Percentiles rank a stretch among this genome's conserved stretches.
Evolutionary conservation across 2,888 invertebrate genomes (phyloP).

Genomic region (Xanthia togata): DNA sequence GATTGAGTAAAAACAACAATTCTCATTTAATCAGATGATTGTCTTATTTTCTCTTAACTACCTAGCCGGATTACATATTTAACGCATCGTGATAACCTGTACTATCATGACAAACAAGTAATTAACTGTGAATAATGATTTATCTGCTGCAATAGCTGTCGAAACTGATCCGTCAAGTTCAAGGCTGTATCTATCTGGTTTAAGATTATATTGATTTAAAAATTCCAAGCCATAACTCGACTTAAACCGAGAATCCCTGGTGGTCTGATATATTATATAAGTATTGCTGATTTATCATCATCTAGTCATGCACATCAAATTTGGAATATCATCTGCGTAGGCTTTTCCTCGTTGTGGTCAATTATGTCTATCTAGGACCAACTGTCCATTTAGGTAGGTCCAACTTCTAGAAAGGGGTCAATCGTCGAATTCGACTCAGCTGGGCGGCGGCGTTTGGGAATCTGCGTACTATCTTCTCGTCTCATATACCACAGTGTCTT

Average conservation of each 20-base stretch:
- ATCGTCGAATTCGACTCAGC: no score
- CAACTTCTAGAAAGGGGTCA: no score
- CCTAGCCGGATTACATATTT: slow-evolving; percentile 33
- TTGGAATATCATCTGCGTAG: background rate
- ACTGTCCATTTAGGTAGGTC: no score
- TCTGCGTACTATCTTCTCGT: no score
- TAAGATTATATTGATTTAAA: slow-evolving; percentile 25
- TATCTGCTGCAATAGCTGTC: slow-evolving; percentile 32
- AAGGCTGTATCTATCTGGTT: slow-evolving; percentile 36
- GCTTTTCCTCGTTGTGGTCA: background rate
- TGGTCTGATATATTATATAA: background rate
- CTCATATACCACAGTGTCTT: no score
- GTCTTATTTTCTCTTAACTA: slow-evolving; percentile 34
- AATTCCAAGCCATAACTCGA: slow-evolving; percentile 27
- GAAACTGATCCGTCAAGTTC: slow-evolving; percentile 35
- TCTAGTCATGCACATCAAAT: background rate
- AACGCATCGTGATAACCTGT: slow-evolving; percentile 40
- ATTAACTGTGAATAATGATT: slow-evolving; percentile 34
- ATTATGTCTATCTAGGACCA: no score
- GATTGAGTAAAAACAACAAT: background rate
- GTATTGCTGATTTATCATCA: background rate
- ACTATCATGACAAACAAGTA: slow-evolving; percentile 33
- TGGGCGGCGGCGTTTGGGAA: no score
- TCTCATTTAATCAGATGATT: slow-evolving; percentile 24
- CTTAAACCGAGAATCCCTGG: background rate